A percentile compares a stretch with the other conserved stretches of the same genome.
phyloP scores from a whole-genome alignment of 1,140 invertebrate species.

The Thalassaphorura encarpata region DNA sequence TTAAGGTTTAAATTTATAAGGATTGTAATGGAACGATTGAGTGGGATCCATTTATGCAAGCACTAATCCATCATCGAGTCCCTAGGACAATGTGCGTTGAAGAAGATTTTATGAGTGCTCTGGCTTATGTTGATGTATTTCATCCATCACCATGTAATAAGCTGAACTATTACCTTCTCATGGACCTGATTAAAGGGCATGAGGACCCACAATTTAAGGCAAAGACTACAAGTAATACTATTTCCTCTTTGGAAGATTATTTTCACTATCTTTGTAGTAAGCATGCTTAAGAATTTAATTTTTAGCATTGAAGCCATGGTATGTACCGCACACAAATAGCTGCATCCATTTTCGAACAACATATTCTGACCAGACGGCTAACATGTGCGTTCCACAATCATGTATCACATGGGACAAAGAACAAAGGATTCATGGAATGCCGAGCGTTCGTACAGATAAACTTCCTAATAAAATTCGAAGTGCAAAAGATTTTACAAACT shows the following conservation, averaged over 20 bases:
- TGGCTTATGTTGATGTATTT: conserved; percentile 21
- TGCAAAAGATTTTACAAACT: conserved; percentile 22
- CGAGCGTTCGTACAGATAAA: conserved; percentile 20
- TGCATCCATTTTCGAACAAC: conserved; percentile 27
- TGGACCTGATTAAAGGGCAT: conserved; percentile 27
- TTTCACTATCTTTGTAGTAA: background rate
- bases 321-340: conserved; percentile 23
- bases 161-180: conserved; percentile 22
- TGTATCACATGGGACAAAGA: conserved; percentile 14
- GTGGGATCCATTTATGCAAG: conserved; percentile 22
- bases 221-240: conserved; percentile 18
- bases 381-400: conserved; percentile 14
- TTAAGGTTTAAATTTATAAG: conserved; percentile 1
- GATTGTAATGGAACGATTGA: conserved; percentile 17
- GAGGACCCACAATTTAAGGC: conserved; percentile 18
- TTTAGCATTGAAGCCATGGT: conserved; percentile 23
- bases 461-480: conserved; percentile 12
- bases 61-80: background rate
- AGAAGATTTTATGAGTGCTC: conserved; percentile 19
- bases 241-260: background rate
- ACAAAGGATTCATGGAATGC: conserved; percentile 23
- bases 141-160: conserved; percentile 22
- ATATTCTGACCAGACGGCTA: conserved; percentile 20
- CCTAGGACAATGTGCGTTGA: conserved; percentile 5
- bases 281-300: background rate